Evolutionary conservation across 2,113 vertebrate genomes (phyloP).

Genomic region (Todiramphus chloris): DNA sequence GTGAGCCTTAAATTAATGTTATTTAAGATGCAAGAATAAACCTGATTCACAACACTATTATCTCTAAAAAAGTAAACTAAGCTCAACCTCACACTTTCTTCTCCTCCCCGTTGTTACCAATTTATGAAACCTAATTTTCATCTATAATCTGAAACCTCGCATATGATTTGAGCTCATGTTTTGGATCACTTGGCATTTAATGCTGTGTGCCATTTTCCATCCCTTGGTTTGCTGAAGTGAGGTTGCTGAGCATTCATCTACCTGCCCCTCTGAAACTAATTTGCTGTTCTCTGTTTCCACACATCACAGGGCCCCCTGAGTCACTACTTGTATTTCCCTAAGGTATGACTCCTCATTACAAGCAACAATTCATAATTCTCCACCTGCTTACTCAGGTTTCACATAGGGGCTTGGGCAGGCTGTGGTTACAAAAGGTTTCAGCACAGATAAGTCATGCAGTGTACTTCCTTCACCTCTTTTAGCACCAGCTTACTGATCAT

Average conservation of each 20-base stretch:
- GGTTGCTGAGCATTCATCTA: neutral
- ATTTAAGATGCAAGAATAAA: neutral
- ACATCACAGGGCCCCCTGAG: neutral
- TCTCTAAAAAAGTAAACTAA: neutral
- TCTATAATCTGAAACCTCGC: neutral
- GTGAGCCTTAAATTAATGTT: neutral
- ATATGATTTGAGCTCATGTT: neutral
- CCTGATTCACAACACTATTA: neutral
- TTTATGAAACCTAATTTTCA: neutral
- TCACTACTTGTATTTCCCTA: conserved; percentile 2
- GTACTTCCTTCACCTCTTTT: neutral
- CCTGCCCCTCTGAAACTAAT: conserved; percentile 34
- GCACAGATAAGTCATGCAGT: neutral
- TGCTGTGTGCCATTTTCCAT: neutral
- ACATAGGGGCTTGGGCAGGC: neutral
- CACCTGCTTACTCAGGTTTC: conserved; percentile 9
- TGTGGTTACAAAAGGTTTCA: neutral
- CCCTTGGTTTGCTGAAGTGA: neutral
- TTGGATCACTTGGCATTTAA: neutral
- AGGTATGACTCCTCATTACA: neutral
- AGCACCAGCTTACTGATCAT: neutral
- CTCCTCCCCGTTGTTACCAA: neutral
- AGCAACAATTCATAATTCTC: conserved; percentile 6
- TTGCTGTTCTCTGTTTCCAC: neutral
- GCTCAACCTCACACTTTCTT: neutral